A percentile compares a stretch with the other conserved stretches of the same genome.
These are phyloP conservation scores for Dasyurus viverrinus DNA, from an alignment of 2,113 vertebrate genomes.

Conservation along the genomic window DNA sequence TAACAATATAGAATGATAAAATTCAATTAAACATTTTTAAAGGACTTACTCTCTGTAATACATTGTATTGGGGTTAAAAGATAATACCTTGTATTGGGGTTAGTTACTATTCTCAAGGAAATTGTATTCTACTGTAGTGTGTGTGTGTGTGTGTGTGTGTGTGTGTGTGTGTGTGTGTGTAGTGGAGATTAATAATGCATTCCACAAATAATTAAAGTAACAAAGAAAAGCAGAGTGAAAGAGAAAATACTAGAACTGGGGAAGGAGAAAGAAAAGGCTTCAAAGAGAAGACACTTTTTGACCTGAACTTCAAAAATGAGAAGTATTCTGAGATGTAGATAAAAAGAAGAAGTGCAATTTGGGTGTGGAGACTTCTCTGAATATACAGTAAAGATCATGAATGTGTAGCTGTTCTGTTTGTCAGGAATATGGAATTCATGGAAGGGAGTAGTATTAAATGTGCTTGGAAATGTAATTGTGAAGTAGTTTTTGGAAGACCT, in stretches of 20 bases:
- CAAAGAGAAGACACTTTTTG: background rate
- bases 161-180: too few species aligned
- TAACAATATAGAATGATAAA: background rate
- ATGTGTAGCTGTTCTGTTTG: background rate
- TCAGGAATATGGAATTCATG: background rate
- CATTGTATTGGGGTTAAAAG: background rate
- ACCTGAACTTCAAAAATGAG: background rate
- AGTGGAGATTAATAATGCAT: background rate
- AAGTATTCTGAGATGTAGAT: background rate
- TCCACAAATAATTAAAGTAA: background rate
- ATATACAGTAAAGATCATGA: background rate
- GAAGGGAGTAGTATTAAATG: background rate
- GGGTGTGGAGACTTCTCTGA: background rate
- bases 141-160: background rate
- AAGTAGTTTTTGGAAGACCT: background rate
- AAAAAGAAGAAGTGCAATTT: background rate
- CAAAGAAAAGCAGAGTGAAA: background rate
- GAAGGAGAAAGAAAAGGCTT: background rate
- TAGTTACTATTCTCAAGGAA: background rate
- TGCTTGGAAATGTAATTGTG: background rate
- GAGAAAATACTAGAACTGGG: background rate
- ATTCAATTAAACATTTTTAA: background rate
- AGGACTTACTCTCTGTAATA: background rate
- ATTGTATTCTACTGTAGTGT: background rate
- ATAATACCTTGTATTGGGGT: background rate